Conservation (phyloP, 2,113 vertebrate species). For the Marmota monax region DNA sequence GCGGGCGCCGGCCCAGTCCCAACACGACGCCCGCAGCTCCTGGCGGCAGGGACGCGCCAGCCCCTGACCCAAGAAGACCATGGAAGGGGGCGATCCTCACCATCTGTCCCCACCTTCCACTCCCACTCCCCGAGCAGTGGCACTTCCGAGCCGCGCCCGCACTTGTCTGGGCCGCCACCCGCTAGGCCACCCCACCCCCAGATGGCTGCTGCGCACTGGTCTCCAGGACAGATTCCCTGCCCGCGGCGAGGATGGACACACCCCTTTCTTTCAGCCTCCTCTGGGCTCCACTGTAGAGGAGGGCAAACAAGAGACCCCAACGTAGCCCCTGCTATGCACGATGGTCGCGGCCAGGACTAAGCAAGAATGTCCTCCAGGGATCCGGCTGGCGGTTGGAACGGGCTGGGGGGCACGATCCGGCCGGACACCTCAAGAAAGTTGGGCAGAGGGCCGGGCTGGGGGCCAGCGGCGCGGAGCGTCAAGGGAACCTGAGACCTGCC, state of each 20-base stretch:
- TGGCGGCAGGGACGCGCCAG: background rate
- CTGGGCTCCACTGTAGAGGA: background rate
- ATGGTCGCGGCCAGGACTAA: background rate
- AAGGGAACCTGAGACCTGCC: background rate
- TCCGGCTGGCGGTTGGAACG: background rate
- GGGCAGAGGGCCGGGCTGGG: background rate
- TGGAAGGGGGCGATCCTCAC: constrained; percentile 71
- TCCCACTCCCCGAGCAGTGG: background rate
- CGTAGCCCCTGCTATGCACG: background rate
- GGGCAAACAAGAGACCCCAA: background rate
- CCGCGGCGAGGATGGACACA: background rate
- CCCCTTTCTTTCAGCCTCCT: background rate
- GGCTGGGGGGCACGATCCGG: background rate
- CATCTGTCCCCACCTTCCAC: constrained; percentile 75
- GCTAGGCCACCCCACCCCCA: background rate
- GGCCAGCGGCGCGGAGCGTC: background rate
- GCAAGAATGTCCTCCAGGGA: background rate
- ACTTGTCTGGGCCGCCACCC: constrained; percentile 40
- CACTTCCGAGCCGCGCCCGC: constrained; percentile 49
- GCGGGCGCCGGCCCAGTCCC: background rate
- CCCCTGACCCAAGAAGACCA: constrained; percentile 73
- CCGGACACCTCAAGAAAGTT: constrained; percentile 30
- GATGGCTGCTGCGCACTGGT: background rate
- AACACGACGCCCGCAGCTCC: background rate
- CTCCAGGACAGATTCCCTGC: background rate